Evolutionary conservation across 23 tunicate genomes (phyloP), one percentile per base, ranked within the genome.

Genomic region (Phallusia fumigata): DNA sequence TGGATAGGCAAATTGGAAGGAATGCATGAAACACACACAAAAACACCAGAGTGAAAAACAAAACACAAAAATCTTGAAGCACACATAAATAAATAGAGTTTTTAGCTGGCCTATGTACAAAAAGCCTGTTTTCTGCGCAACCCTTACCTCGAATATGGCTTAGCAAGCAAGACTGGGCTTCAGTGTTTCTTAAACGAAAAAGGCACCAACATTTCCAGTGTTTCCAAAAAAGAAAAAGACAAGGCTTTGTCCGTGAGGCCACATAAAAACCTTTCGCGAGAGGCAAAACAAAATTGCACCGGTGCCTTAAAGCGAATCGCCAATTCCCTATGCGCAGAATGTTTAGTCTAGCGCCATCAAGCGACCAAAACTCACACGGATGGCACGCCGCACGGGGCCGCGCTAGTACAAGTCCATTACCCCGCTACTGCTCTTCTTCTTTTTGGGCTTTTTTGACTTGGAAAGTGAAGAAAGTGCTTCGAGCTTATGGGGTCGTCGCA

Each of bases 391-490:
- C 69, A 22, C 16, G 69, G 13, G 8, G 69, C 5, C 69, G 69
- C 28, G 16, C 69, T 58, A 58, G 69, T 58, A 58, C 69, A 58
- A 21, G 69, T 58, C 69, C 69, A 58, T 58, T 24, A 13, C 16
- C 47, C 47, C 47, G 28, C 28, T 21, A 16, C 69, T 58, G 69
- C 79, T 83, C 24, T 32, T 73, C 18, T 85, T 78, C 79, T 91
- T 91, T 65, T 91, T 91, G 80, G 84, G 84, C 75, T 84, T 92
- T 65, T 81, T 87, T 18, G 85, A 52, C 65, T 87, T 92, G 13
- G 86, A 81, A 65, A 77, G 45, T 34, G 86, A 81, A 10, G 81
- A 30, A 33, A 88, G n/a, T 22, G 93, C 76, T 34, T 88, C 93
- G 34, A 88, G 93, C 76, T 88, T 88, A 36, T 74, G 87, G 64